Evolutionary conservation across 2,888 invertebrate genomes (phyloP).

Genomic region (Tanypteryx hageni): DNA sequence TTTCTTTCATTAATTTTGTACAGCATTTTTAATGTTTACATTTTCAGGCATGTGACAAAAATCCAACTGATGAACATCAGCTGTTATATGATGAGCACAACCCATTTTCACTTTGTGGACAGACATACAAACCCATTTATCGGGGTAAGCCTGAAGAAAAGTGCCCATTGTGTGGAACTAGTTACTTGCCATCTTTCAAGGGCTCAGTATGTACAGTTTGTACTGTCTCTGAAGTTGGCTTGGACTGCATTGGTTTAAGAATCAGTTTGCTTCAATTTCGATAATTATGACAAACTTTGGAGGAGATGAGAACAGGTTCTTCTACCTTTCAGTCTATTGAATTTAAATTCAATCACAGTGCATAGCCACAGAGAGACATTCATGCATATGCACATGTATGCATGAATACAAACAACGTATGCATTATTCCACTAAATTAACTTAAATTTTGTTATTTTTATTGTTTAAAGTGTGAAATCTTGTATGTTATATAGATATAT

Average conservation of each 20-base stretch:
- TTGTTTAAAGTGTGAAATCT: no score
- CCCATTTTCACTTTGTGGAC: conserved; percentile 96
- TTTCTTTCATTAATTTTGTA: background rate
- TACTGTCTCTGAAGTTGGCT: conserved; percentile 93
- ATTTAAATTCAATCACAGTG: no score
- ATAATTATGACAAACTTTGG: conserved; percentile 71
- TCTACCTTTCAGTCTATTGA: no score
- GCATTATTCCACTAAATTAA: no score
- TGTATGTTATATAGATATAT: no score
- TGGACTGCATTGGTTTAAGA: conserved; percentile 90
- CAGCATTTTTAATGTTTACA: conserved; percentile 58
- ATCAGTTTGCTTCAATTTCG: conserved; percentile 86
- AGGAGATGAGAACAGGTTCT: no score
- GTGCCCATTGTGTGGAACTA: conserved; percentile 93
- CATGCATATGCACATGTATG: no score
- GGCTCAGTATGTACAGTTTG: conserved; percentile 92
- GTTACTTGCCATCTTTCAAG: conserved; percentile 91
- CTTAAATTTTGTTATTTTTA: no score
- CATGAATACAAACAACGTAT: no score
- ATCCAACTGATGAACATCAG: conserved; percentile 91
- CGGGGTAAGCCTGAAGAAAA: conserved; percentile 95
- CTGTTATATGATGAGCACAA: conserved; percentile 97
- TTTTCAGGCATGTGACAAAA: conserved; percentile 91
- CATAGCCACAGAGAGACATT: no score
- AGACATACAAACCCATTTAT: conserved; percentile 95